phyloP scores from a whole-genome alignment of 2,888 invertebrate genomes.

The Bhutanitis thaidina region DNA sequence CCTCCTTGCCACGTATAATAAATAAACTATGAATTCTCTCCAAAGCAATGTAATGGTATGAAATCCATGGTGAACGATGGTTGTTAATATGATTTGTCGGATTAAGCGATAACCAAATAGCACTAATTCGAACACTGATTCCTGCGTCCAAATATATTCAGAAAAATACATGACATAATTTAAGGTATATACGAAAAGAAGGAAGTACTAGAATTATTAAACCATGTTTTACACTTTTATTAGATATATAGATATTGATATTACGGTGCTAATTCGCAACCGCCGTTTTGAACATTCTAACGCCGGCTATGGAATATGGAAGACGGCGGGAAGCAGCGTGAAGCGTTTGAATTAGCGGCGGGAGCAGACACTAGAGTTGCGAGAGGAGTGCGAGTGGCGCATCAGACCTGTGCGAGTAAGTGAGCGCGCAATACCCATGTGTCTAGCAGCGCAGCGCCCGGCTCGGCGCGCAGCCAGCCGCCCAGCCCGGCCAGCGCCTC shows the following conservation, averaged over 20 bases:
- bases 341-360: conserved; percentile 8
- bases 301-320: not conserved
- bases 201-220: too few relatives aligned
- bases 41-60: conserved; percentile 4
- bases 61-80: not conserved
- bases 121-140: conserved; percentile 7
- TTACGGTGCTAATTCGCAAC: too few relatives aligned
- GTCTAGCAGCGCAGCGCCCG: conserved; percentile 73
- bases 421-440: conserved; percentile 81
- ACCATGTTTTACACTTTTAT: too few relatives aligned
- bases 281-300: not conserved
- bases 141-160: not conserved
- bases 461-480: conserved; percentile 75
- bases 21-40: not conserved
- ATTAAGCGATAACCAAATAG: not conserved
- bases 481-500: conserved; percentile 77
- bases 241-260: too few relatives aligned
- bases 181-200: too few relatives aligned
- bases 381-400: conserved; percentile 44
- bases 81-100: conserved; percentile 5
- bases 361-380: conserved; percentile 7
- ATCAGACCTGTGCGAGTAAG: conserved; percentile 79
- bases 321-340: conserved; percentile 13
- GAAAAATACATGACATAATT: too few relatives aligned
- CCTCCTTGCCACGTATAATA: not conserved